These are phyloP conservation scores for Pteropus rufus DNA, from an alignment of 2,797 vertebrate genomes.

Conservation along the genomic window DNA sequence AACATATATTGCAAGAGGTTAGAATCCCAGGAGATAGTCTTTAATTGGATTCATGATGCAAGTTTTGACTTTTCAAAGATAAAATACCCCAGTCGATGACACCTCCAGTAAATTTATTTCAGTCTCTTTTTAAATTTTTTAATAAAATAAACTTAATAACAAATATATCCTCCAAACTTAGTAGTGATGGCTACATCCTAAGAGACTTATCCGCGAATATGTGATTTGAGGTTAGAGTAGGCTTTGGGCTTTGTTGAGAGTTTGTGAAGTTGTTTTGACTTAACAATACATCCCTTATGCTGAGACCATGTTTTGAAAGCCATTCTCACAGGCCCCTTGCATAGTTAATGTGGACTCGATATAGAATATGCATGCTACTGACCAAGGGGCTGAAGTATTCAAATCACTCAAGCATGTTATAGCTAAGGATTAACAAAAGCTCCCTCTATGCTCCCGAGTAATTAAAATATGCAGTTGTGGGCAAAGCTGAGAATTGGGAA, in stretches of 20 bases:
- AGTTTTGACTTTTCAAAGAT: conserved; percentile 13
- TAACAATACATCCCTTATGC: background rate
- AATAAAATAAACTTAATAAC: conserved; percentile 25
- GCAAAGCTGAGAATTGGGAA: conserved; percentile 74
- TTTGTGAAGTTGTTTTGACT: conserved; percentile 31
- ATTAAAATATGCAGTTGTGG: conserved; percentile 70
- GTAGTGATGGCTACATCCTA: background rate
- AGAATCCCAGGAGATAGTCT: conserved; percentile 6
- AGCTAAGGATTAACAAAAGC: conserved; percentile 72
- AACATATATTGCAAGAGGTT: background rate
- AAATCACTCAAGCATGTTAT: conserved; percentile 59
- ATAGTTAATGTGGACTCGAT: conserved; percentile 70
- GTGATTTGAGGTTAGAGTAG: background rate
- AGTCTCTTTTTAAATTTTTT: background rate
- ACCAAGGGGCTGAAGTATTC: conserved; percentile 61
- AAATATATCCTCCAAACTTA: background rate
- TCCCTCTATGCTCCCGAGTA: conserved; percentile 63
- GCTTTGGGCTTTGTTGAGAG: background rate
- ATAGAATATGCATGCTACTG: conserved; percentile 68
- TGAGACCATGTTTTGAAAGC: conserved; percentile 22
- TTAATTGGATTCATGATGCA: conserved; percentile 33
- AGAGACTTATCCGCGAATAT: background rate
- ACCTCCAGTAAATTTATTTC: background rate
- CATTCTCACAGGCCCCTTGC: conserved; percentile 65
- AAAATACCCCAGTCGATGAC: background rate